Evolutionary conservation across 2,888 invertebrate genomes (phyloP).

Genomic region (Platycheirus albimanus): DNA sequence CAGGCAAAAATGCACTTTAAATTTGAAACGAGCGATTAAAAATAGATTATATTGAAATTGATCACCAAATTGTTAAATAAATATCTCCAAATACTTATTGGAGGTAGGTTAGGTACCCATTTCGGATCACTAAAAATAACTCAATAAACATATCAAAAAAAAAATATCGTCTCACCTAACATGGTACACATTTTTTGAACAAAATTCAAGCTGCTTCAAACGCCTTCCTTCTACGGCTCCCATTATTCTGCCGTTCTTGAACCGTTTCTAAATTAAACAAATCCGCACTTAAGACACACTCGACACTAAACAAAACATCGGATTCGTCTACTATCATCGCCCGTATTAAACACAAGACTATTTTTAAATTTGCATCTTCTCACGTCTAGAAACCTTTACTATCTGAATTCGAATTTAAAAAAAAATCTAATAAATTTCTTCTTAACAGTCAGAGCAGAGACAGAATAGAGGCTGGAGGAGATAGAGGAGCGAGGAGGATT

Average conservation of each 20-base stretch:
- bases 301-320: background rate
- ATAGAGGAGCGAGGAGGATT: no score
- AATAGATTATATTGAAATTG: background rate
- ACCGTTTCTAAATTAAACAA: background rate
- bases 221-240: conserved; percentile 43
- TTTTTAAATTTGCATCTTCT: conserved; percentile 57
- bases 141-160: background rate
- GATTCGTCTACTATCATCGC: conserved; percentile 47
- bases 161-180: conserved; percentile 33
- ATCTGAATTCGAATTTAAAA: conserved; percentile 32
- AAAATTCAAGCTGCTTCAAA: conserved; percentile 31
- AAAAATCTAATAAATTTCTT: conserved; percentile 57
- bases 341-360: conserved; percentile 58
- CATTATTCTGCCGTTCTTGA: conserved; percentile 34
- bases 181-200: conserved; percentile 33
- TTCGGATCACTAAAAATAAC: conserved; percentile 5
- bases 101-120: no score
- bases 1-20: no score
- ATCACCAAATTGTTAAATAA: background rate
- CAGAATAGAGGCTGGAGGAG: no score
- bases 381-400: conserved; percentile 40
- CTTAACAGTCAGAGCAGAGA: conserved; percentile 38
- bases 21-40: no score
- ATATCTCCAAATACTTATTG: background rate
- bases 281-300: background rate